phyloP scores from a whole-genome alignment of 2,797 vertebrate species.

The Aratinga solstitialis region DNA sequence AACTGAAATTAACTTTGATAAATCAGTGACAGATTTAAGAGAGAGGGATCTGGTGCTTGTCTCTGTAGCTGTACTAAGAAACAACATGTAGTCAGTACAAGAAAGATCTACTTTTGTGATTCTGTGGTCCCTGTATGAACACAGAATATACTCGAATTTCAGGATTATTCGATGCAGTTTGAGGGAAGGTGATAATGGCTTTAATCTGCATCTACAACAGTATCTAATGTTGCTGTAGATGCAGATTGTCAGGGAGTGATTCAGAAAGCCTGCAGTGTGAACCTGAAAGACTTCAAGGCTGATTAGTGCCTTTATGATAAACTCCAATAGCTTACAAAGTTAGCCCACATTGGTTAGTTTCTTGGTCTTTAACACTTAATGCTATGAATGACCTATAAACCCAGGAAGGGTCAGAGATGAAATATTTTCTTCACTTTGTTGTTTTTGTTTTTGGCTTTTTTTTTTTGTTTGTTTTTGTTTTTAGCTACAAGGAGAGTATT shows the following conservation, averaged over 20 bases:
- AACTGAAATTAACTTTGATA: background rate
- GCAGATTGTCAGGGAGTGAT: background rate
- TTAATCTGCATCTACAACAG: background rate
- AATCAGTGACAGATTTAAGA: background rate
- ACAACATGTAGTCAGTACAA: rapidly evolving
- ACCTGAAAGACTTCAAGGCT: background rate
- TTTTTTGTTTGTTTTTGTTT: background rate
- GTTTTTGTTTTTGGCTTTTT: too few species aligned
- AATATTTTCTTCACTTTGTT: rapidly evolving
- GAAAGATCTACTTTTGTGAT: rapidly evolving
- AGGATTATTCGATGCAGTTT: background rate
- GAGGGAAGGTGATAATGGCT: background rate
- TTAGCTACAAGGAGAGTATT: background rate
- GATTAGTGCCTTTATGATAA: background rate
- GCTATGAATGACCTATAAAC: background rate
- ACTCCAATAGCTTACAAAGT: rapidly evolving
- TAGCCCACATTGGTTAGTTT: background rate
- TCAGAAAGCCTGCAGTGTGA: background rate
- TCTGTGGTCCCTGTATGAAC: background rate
- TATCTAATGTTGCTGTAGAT: background rate
- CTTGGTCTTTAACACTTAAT: too few species aligned
- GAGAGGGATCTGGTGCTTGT: rapidly evolving
- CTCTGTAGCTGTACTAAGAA: rapidly evolving
- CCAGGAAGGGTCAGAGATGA: background rate
- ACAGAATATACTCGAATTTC: background rate